A percentile compares a stretch with the other conserved stretches of the same genome.
These are phyloP conservation scores for Sesamia nonagrioides DNA, from an alignment of 1,140 invertebrate genomes.

Conservation along the genomic window DNA sequence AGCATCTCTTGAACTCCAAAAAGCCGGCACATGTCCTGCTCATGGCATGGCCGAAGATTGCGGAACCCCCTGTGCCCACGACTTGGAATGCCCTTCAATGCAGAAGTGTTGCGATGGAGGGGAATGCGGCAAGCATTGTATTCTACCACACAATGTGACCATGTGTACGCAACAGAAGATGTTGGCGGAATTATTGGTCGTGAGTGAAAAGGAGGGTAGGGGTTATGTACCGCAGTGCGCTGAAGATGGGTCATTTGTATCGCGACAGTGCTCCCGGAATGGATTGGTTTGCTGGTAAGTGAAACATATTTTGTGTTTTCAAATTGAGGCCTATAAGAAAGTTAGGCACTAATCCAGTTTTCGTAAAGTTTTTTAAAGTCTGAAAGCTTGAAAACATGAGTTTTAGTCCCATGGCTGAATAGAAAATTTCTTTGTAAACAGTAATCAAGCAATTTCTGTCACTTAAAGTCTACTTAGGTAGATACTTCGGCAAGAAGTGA, in stretches of 20 bases:
- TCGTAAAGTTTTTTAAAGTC: too few relatives aligned
- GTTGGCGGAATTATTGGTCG: slow-evolving; percentile 92
- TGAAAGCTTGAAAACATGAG: too few relatives aligned
- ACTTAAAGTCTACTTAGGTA: too few relatives aligned
- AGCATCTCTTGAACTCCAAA: slow-evolving; percentile 91
- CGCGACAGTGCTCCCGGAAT: slow-evolving; percentile 93
- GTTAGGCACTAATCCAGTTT: too few relatives aligned
- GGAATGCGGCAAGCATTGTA: slow-evolving; percentile 90
- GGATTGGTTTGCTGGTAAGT: slow-evolving; percentile 93
- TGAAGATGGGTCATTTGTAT: slow-evolving; percentile 90
- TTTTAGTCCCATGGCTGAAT: too few relatives aligned
- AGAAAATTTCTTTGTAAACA: too few relatives aligned
- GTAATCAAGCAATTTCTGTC: too few relatives aligned
- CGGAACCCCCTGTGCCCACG: slow-evolving; percentile 91
- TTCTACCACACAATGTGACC: slow-evolving; percentile 91
- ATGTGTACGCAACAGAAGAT: slow-evolving; percentile 93
- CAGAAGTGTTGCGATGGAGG: slow-evolving; percentile 93
- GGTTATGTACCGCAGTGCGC: slow-evolving; percentile 95
- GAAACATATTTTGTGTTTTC: neutral
- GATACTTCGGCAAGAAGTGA: too few relatives aligned
- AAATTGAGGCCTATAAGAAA: too few relatives aligned
- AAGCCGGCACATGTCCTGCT: slow-evolving; percentile 92
- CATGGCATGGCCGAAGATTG: slow-evolving; percentile 85
- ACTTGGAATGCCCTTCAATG: slow-evolving; percentile 93
- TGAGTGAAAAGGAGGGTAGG: slow-evolving; percentile 92